Evolutionary conservation across 92 coral and sea anemone species (phyloP).

Genomic region (Parazoanthus swiftii): DNA sequence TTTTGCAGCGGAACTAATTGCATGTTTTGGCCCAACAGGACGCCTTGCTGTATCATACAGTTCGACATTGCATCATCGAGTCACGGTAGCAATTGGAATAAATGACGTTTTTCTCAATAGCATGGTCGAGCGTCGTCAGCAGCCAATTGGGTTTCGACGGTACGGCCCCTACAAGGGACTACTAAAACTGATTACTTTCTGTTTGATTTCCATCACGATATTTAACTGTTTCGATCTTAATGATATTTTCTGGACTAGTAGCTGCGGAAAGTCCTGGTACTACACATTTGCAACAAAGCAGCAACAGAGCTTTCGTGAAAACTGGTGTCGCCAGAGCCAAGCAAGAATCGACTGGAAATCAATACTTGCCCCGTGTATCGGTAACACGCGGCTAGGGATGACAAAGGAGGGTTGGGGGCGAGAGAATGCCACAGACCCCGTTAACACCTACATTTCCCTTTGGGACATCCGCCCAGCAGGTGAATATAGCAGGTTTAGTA

Average conservation of each 20-base stretch:
- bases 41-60: not conserved
- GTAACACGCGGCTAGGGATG: conserved; percentile 62
- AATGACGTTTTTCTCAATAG: not conserved
- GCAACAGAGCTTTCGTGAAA: conserved; percentile 40
- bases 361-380: conserved; percentile 68
- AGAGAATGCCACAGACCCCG: conserved; percentile 65
- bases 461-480: conserved; percentile 84
- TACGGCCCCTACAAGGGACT: not conserved
- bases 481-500: conserved; percentile 72
- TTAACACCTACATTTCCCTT: conserved; percentile 18
- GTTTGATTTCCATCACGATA: not conserved
- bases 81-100: not conserved
- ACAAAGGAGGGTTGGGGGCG: conserved; percentile 45
- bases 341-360: conserved; percentile 81
- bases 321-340: conserved; percentile 82
- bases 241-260: not conserved
- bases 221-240: not conserved
- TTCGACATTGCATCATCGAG: not conserved
- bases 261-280: not conserved
- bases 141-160: not conserved
- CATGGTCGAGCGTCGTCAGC: not conserved
- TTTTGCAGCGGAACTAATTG: too few species aligned
- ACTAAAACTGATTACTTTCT: not conserved
- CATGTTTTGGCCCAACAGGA: not conserved
- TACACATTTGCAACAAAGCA: conserved; percentile 8